phyloP scores from a whole-genome alignment of 2,888 invertebrate species.

The Eupithecia centaureata region DNA sequence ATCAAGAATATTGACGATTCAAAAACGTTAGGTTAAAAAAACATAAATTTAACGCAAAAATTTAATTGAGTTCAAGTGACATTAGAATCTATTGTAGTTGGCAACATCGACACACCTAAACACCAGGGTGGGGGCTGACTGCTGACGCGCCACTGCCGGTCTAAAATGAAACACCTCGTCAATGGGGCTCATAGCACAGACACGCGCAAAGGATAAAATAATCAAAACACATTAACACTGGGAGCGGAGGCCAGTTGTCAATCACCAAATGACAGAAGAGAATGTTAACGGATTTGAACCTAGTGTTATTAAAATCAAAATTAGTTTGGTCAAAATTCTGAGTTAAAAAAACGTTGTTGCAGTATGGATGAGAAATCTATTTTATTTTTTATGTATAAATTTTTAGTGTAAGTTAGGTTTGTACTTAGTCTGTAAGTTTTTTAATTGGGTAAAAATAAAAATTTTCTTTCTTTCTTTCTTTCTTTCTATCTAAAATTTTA shows the following conservation, averaged over 20 bases:
- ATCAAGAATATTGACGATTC: too few relatives aligned
- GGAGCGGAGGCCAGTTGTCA: constrained; percentile 7
- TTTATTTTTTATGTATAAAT: too few relatives aligned
- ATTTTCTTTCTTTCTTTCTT: too few relatives aligned
- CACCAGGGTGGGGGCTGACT: constrained; percentile 84
- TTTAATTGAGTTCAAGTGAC: constrained; percentile 62
- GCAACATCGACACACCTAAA: constrained; percentile 85
- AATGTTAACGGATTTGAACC: not conserved
- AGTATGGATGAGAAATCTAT: not conserved
- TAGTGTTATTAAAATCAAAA: not conserved
- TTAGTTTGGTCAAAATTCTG: not conserved
- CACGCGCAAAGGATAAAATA: constrained; percentile 44
- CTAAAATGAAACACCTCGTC: constrained; percentile 82
- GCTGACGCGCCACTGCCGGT: constrained; percentile 84
- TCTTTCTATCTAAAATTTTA: too few relatives aligned
- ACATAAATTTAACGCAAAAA: not conserved
- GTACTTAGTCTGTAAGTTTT: too few relatives aligned
- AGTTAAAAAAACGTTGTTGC: not conserved
- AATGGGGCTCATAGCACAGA: constrained; percentile 66
- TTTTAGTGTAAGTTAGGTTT: too few relatives aligned
- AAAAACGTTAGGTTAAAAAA: too few relatives aligned
- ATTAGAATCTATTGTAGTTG: constrained; percentile 59
- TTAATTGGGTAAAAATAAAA: too few relatives aligned
- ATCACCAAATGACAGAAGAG: constrained; percentile 11
- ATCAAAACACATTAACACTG: constrained; percentile 17